Evolutionary conservation across 2,888 invertebrate genomes (phyloP), one percentile per base, ranked within the genome.

Genomic region (Matsumyia berberina): DNA sequence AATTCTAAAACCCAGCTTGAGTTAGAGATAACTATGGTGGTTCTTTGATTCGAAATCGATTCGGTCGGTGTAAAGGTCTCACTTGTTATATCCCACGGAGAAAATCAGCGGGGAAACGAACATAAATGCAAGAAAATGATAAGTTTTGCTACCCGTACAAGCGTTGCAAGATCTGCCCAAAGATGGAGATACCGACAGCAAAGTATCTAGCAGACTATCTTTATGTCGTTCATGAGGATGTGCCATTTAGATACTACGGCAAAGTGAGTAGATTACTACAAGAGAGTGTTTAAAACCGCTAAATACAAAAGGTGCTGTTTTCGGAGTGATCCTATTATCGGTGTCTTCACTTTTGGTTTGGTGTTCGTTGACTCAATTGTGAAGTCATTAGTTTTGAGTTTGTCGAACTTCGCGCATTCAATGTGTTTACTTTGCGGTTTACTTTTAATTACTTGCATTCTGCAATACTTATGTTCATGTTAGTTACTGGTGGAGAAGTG

Each of bases 141-240:
- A 91, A 91, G 86, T 89, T 90, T 88, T 90, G 89, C 87, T 89
- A 88, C 82, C 76, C 87, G 67, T 88, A 89, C 82, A 91, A 91
- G 88, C 91, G 91, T 87, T 91, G 90, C 85, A 89, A 90, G 87
- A 89, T 91, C 89, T 91, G 91, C 88, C 91, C 90, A 80, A 90
- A 89, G 89, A 91, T 91, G 91, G 92, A 91, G 87, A 90, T 91
- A 89, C 90, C 91, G 88, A 91, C 91, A 79, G 90, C 91, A 86
- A 92, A 92, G 87, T 92, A 92, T 91, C 87, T 92, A 89, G 91
- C 92, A 87, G 92, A 92, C 88, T 92, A 92, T 88, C 89, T 91
- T 5, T 92, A 92, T 87, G 90, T 92, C 81, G 91, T 91, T 77
- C 90, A 91, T 86, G 91, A 91, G 88, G 92, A 92, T 89, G 91